Base-by-base conservation (phyloP, 2,888 invertebrate genomes). In the Andrena chrysosceles region DNA sequence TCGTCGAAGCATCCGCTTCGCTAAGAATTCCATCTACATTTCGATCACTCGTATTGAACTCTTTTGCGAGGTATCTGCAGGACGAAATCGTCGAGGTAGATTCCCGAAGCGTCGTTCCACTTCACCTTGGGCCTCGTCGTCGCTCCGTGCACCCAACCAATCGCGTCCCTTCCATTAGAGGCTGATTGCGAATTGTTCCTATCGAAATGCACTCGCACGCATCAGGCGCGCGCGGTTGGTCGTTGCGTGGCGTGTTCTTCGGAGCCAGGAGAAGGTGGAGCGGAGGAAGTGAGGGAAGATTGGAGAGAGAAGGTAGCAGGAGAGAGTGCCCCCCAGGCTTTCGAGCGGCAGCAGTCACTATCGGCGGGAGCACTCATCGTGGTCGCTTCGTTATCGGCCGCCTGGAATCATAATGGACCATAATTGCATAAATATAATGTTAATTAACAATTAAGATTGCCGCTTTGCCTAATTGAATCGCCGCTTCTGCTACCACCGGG, bases 351-450 rank as follows among this genome's bases (percentile, higher is more conserved):
- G 10, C 56, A 56, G 75, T 72, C 80, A 48, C 83, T 88, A 89
- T 90, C 89, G 81, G 72, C 80, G 80, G 80, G 80, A 82, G 83
- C 85, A 83, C 91, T 86, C 89, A 88, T 87, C 85, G 85, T 79
- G 83, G 73, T 83, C 81, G 86, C 87, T 81, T 80, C 78, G 86
- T 82, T 93, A 93, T 92, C 92, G 88, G 76, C 79, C 81, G 76
- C 77, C 77, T 83, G 83, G 86, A 89, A 91, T 92, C 92, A 90
- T 91, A 92, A 92, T 91, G 91, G 90, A 78, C 89, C 89, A 91
- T 92, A 93, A 93, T 92, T 93, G 91, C 90, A 92, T 91, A 92
- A 92, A 93, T 91, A 92, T 91, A 92, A 92, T 91, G 91, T 93
- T 92, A 93, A 93, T 93, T 93, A 93, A 92, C 92, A 90, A 92